phyloP scores from a whole-genome alignment of 2,888 invertebrate species.

The Dryadula phaetusa region DNA sequence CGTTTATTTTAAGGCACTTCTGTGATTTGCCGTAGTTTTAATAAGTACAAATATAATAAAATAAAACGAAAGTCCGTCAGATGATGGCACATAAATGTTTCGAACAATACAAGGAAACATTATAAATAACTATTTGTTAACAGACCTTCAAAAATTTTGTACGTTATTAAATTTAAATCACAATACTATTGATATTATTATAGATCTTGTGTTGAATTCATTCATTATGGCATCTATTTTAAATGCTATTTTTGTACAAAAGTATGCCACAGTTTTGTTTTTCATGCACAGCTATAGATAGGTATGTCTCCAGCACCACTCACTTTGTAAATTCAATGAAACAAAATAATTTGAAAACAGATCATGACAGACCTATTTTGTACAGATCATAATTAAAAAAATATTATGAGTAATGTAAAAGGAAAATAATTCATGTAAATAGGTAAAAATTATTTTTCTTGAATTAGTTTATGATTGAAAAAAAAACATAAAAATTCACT shows the following conservation, averaged over 20 bases:
- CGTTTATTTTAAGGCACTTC: constrained; percentile 77
- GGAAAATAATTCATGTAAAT: not conserved
- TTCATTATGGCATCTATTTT: constrained; percentile 57
- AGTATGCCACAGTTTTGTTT: constrained; percentile 9
- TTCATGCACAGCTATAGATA: constrained; percentile 1
- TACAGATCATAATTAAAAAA: constrained; percentile 1
- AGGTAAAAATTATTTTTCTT: not conserved
- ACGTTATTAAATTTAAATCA: constrained; percentile 65
- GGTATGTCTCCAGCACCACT: not conserved
- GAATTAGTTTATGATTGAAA: not conserved
- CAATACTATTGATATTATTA: constrained; percentile 49
- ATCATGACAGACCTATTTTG: not conserved
- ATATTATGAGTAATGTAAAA: not conserved
- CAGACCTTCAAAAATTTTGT: constrained; percentile 73
- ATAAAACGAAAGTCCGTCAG: constrained; percentile 70
- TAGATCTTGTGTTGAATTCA: constrained; percentile 40
- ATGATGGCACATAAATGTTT: constrained; percentile 73
- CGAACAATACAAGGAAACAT: constrained; percentile 58
- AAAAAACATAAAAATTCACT: not conserved
- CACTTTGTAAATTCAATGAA: not conserved
- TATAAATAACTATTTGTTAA: constrained; percentile 64
- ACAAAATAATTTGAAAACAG: not conserved
- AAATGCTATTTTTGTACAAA: constrained; percentile 37
- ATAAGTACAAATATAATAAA: constrained; percentile 78
- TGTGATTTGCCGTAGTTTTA: constrained; percentile 64